Conservation (phyloP, 2,888 invertebrate genomes). For the Rhingia rostrata region DNA sequence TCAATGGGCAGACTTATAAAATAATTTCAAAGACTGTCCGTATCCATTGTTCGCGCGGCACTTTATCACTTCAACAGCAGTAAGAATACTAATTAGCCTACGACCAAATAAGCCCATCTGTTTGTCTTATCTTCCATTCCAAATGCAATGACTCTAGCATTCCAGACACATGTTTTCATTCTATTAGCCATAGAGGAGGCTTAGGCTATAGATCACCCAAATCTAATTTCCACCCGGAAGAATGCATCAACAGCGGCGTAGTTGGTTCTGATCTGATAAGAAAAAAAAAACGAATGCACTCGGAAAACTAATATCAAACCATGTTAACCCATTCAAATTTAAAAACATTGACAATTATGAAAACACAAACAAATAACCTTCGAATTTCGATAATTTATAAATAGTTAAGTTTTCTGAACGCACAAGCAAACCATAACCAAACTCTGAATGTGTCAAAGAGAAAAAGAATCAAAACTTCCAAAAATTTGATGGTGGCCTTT, state of each 20-base stretch:
- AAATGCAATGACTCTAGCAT: slow-evolving; percentile 32
- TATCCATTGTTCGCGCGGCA: slow-evolving; percentile 15
- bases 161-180: slow-evolving; percentile 13
- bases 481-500: slow-evolving; percentile 61
- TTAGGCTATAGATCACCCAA: not conserved
- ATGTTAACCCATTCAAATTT: slow-evolving; percentile 8
- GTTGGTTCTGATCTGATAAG: too few relatives aligned
- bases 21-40: slow-evolving; percentile 6
- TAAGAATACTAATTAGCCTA: slow-evolving; percentile 62
- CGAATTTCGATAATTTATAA: slow-evolving; percentile 13
- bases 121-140: slow-evolving; percentile 16
- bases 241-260: not conserved
- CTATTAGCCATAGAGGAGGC: slow-evolving; percentile 8
- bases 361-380: slow-evolving; percentile 22
- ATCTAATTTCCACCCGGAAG: not conserved
- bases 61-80: slow-evolving; percentile 28
- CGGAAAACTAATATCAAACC: slow-evolving; percentile 18
- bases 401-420: slow-evolving; percentile 20
- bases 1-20: slow-evolving; percentile 28
- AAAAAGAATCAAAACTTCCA: slow-evolving; percentile 70
- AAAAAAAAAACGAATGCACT: slow-evolving; percentile 26
- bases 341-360: slow-evolving; percentile 20
- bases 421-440: slow-evolving; percentile 55
- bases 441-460: slow-evolving; percentile 49
- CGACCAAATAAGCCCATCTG: slow-evolving; percentile 64